Percentiles rank a stretch among this genome's conserved stretches.
phyloP scores from a whole-genome alignment of 2,888 invertebrate species.

The Thysanoteuthis rhombus region DNA sequence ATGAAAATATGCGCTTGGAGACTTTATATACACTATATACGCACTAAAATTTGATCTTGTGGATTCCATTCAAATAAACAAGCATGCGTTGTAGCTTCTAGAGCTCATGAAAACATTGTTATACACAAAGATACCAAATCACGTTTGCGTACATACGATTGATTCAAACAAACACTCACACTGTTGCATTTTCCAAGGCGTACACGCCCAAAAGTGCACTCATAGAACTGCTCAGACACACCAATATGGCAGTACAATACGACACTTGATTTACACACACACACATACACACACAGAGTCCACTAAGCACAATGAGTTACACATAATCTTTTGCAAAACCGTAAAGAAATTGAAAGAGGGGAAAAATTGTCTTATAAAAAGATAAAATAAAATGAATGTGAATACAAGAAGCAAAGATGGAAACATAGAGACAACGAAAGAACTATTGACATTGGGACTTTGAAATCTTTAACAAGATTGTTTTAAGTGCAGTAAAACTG shows the following conservation, averaged over 20 bases:
- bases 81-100: neutral
- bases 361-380: neutral
- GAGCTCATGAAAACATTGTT: neutral
- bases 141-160: neutral
- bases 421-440: neutral
- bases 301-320: neutral
- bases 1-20: neutral
- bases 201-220: neutral
- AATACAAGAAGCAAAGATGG: neutral
- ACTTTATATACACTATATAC: neutral
- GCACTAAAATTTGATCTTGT: neutral
- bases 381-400: neutral
- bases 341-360: slow-evolving; percentile 12
- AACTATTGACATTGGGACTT: slow-evolving; percentile 12
- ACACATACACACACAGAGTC: neutral
- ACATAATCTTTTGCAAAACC: neutral
- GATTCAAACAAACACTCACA: neutral
- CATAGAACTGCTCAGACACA: neutral
- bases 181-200: neutral
- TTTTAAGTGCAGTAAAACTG: neutral
- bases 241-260: neutral
- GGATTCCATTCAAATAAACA: neutral
- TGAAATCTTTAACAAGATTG: slow-evolving; percentile 12
- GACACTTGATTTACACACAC: neutral
- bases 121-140: neutral